Percentiles rank a stretch among this genome's conserved stretches.
phyloP scores from a whole-genome alignment of 2,797 vertebrate genomes.

The Lophotriccus pileatus region DNA sequence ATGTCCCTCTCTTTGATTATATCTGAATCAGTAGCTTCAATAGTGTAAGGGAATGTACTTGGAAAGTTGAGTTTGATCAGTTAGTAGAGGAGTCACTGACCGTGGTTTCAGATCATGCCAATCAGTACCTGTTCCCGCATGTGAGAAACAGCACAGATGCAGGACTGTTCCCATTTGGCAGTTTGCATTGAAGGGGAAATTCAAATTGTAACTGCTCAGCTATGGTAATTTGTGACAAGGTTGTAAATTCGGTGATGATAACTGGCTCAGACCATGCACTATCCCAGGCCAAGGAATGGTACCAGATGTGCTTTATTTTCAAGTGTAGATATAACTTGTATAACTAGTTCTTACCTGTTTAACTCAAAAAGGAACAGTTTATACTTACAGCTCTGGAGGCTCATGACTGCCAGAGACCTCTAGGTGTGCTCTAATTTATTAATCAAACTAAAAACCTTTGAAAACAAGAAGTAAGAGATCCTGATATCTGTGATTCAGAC shows the following conservation, averaged over 20 bases:
- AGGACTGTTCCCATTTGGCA: background rate
- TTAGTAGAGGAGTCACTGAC: background rate
- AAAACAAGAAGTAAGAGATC: background rate
- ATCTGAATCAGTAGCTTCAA: background rate
- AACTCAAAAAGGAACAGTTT: background rate
- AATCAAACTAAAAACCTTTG: background rate
- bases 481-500: background rate
- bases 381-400: background rate
- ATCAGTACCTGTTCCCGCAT: background rate
- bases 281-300: background rate
- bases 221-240: background rate
- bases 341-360: background rate
- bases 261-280: background rate
- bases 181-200: background rate
- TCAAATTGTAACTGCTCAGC: background rate
- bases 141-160: background rate
- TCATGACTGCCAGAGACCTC: background rate
- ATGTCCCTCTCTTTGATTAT: accelerated
- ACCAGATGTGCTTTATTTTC: background rate
- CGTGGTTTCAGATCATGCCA: background rate
- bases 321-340: background rate
- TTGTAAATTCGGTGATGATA: background rate
- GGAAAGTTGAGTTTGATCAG: background rate
- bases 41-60: background rate
- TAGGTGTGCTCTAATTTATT: background rate